Evolutionary conservation across 2,797 vertebrate species (phyloP), one percentile per base, ranked within the genome.

Genomic region (Glyptemys insculpta): DNA sequence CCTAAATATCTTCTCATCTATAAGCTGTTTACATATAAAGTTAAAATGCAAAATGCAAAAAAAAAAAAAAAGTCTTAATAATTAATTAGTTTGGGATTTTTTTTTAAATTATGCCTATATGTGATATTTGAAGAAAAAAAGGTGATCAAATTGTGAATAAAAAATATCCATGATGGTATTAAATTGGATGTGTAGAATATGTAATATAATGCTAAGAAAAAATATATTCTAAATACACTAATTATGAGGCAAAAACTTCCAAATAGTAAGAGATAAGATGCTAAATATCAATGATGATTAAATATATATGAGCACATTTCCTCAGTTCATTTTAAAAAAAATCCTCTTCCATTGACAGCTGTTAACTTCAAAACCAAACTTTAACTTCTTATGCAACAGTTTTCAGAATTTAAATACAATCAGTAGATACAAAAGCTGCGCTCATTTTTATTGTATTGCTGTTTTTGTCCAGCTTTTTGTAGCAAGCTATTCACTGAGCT

Each of bases 131-230:
- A 91, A 85, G 76, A 81, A 94, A 81, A 83, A 68, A 91, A 93
- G 96, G 94, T 91, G 79, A 97, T 93, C 83, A 93, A 92, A 96
- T 87, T 92, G 34, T 74, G 89, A 91, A 81, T 81, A 74, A 57
- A 93, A 62, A 87, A 76, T 54, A 44, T 12, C 49, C 37, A 29
- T 16, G 12, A 12, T 52, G 27, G 74, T 85, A 37, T 74, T 91
- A 95, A 91, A 86, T 87, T 86, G 14, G n/a, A 6, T 84, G 12
- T 85, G 91, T 95, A 56, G 54, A 74, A 65, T 85, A 50, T 16
- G 6, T 1, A 5, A 65, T 49, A 19, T 56, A 65, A 31, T 31
- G 4, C 82, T 89, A 85, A 12, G 76, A 5, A 78, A 44, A 47
- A 10, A 3, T 59, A 14, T 76, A 16, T 76, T 15, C 29, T 47